Evolutionary conservation across 2,888 invertebrate species (phyloP).

Genomic region (Doris montereyensis): DNA sequence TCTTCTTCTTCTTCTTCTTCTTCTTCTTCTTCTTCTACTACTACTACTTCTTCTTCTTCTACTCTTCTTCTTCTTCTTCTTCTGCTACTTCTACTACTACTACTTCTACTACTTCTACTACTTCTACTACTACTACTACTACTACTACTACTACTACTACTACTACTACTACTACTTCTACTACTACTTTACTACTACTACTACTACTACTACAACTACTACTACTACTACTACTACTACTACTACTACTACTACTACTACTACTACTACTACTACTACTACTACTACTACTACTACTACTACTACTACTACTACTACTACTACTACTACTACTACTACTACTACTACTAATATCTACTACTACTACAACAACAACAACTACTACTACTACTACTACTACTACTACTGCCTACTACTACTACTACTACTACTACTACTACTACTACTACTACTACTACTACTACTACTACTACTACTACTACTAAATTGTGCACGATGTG

Average conservation of each 20-base stretch:
- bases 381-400: conserved; percentile 8
- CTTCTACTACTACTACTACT: not conserved
- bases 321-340: conserved; percentile 17
- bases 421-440: conserved; percentile 15
- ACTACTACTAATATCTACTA: not conserved
- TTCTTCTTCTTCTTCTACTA: not conserved
- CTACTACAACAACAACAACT: not conserved
- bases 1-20: not conserved
- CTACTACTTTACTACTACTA: not conserved
- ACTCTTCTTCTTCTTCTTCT: not conserved
- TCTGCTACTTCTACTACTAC: not conserved
- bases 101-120: not conserved
- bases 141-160: not conserved
- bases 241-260: conserved; percentile 15
- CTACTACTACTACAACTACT: conserved; percentile 15
- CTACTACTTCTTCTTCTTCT: not conserved
- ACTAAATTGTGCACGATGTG: too few relatives aligned
- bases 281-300: conserved; percentile 13
- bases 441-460: conserved; percentile 2
- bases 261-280: conserved; percentile 13
- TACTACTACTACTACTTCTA: not conserved
- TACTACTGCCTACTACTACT: conserved; percentile 5
- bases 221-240: conserved; percentile 12
- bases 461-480: not conserved
- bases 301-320: conserved; percentile 13